Conservation (phyloP, 2,888 invertebrate species). For the Chymomyza amoena region DNA sequence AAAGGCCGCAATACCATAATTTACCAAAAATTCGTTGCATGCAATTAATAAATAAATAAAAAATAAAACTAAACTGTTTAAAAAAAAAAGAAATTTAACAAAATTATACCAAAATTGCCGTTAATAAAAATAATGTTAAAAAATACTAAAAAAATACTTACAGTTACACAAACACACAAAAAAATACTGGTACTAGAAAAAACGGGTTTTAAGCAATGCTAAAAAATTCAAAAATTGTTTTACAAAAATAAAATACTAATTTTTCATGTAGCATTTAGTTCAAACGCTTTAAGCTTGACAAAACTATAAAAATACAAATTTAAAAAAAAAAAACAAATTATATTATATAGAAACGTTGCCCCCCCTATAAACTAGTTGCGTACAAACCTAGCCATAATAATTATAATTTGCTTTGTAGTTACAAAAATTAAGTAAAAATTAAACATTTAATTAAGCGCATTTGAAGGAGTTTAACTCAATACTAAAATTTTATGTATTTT, state of each 20-base stretch:
- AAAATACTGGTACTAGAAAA: conserved; percentile 4
- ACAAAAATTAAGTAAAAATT: conserved; percentile 14
- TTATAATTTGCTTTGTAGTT: conserved; percentile 28
- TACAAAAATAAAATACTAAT: conserved; percentile 6
- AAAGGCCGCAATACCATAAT: too few species aligned
- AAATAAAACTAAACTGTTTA: neutral
- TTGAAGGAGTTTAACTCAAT: conserved; percentile 72
- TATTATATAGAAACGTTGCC: neutral
- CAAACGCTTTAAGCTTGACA: conserved; percentile 9
- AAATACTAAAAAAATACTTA: conserved; percentile 20
- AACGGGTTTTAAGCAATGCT: conserved; percentile 23
- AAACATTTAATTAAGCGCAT: conserved; percentile 55
- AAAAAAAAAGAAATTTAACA: conserved; percentile 16
- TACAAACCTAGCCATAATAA: conserved; percentile 35
- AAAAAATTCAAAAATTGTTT: neutral
- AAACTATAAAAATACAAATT: conserved; percentile 9
- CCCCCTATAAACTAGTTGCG: too few species aligned
- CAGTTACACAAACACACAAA: conserved; percentile 11
- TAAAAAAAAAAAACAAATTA: conserved; percentile 8
- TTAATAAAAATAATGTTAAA: conserved; percentile 9
- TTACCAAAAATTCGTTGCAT: neutral
- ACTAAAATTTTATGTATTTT: conserved; percentile 34
- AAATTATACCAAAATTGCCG: conserved; percentile 30
- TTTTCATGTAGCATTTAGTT: conserved; percentile 1
- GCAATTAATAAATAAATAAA: neutral